Base-by-base conservation (phyloP, 1,140 invertebrate genomes). In the Drosophila parvula region DNA sequence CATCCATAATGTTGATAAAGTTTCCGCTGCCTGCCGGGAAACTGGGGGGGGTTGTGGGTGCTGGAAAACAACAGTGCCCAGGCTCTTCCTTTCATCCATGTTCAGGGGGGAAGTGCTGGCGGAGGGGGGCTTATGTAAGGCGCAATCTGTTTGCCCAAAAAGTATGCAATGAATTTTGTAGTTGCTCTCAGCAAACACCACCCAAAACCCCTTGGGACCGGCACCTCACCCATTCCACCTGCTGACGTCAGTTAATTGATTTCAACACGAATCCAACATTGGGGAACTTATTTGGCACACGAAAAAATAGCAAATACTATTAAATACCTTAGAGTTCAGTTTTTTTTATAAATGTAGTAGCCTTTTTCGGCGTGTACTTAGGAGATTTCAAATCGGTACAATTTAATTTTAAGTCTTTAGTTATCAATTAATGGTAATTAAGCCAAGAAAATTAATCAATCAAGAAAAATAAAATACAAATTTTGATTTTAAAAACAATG, bases 1-100 rank as follows among this genome's bases (percentile, higher is more conserved):
- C 68, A 71, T 69, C 63, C 68, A 71, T 71, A 71, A 71, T 71
- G 68, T 70, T 71, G 64, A 71, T 71, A 71, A 71, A 69, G 68
- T 71, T 71, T 65, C 34, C 38, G 22, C 61, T 22, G 61, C 60
- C 60, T 41, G 60, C 27, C 44, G 38, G 64, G 58, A 67, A 62
- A 27, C 58, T 12, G 8, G 16, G 18, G 58, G 18, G 18, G 58
- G 18, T 34, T 4, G 30, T 32, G 43, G 14, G 10, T 44, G 14
- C 9, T 28, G 58, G 11, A 65, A 65, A 65, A 65, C 62, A 65
- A 65, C 48, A 65, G 45, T 11, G 3, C 14, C 28, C 28, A 0
- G 1, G 36, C 16, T 18, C 51, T 22, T 0, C 12, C 14, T 22
- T 30, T n/a, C 58, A 30, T 14, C 12, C 18, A 5, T 2, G 27